A percentile compares a stretch with the other conserved stretches of the same genome.
These are phyloP conservation scores for Eupleurogrammus muticus DNA, from an alignment of 2,797 vertebrate species.

Conservation along the genomic window DNA sequence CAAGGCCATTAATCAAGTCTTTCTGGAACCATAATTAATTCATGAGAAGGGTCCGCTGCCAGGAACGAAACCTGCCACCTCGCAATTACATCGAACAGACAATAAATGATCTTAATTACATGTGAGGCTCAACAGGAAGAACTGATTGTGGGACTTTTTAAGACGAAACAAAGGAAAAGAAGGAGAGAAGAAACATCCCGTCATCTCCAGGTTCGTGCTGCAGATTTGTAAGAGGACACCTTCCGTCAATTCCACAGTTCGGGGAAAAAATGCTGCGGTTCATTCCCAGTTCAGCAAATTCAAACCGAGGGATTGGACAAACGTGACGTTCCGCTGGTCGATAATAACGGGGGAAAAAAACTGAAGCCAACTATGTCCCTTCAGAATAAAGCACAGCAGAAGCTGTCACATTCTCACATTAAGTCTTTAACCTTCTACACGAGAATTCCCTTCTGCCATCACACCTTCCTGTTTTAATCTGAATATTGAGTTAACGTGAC, in stretches of 20 bases:
- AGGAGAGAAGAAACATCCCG: not conserved
- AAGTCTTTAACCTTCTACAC: no score
- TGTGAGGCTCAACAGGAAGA: constrained; percentile 19
- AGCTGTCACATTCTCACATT: no score
- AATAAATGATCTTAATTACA: constrained; percentile 29
- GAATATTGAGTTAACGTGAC: no score
- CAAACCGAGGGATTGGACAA: not conserved
- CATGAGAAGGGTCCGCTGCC: constrained; percentile 12
- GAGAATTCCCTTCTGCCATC: no score
- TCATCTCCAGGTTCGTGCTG: constrained; percentile 18
- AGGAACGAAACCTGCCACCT: constrained; percentile 23
- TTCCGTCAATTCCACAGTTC: no score
- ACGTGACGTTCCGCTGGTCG: not conserved
- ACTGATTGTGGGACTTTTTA: not conserved
- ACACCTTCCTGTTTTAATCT: no score
- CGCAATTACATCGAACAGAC: constrained; percentile 22
- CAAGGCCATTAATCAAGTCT: constrained; percentile 73
- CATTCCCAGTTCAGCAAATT: not conserved
- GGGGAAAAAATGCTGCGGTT: not conserved
- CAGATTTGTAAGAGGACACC: constrained; percentile 2
- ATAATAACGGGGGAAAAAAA: not conserved
- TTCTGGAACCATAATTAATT: constrained; percentile 63
- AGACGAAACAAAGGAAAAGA: constrained; percentile 9
- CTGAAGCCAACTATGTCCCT: not conserved
- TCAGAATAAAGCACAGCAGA: not conserved